Conservation (phyloP, 2,113 vertebrate genomes). For the Marcusenius ussheri region DNA sequence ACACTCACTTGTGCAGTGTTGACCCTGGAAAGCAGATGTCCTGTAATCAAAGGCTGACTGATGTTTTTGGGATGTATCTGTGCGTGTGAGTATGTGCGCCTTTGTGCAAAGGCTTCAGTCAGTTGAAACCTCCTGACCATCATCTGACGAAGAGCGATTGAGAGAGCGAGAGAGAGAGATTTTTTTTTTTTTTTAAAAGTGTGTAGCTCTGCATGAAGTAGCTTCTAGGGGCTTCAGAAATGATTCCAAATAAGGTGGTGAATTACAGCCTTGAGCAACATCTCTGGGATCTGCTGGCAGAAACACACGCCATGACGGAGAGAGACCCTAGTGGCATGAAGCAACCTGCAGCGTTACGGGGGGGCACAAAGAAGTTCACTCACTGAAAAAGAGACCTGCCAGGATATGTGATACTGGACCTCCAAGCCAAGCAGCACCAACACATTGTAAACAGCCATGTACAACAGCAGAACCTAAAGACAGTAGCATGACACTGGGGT, state of each 20-base stretch:
- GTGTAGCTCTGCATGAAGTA: conserved; percentile 48
- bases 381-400: neutral
- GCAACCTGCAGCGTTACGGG: neutral
- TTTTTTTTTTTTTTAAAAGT: conserved; percentile 25
- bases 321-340: neutral
- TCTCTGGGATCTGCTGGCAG: conserved; percentile 52
- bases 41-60: neutral
- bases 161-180: conserved; percentile 5
- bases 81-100: neutral
- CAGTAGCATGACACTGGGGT: neutral
- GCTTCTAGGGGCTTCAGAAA: conserved; percentile 40
- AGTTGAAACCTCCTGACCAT: conserved; percentile 55
- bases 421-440: neutral
- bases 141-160: conserved; percentile 52
- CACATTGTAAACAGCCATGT: neutral
- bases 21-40: neutral
- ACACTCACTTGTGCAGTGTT: neutral
- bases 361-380: neutral
- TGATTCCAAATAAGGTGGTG: conserved; percentile 72
- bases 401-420: neutral
- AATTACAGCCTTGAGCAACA: conserved; percentile 49
- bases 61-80: neutral
- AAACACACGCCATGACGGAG: conserved; percentile 49
- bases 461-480: too few species aligned
- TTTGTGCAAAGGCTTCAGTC: conserved; percentile 27